Base-by-base conservation (phyloP, 2,113 vertebrate genomes). In the Lepisosteus oculatus region DNA sequence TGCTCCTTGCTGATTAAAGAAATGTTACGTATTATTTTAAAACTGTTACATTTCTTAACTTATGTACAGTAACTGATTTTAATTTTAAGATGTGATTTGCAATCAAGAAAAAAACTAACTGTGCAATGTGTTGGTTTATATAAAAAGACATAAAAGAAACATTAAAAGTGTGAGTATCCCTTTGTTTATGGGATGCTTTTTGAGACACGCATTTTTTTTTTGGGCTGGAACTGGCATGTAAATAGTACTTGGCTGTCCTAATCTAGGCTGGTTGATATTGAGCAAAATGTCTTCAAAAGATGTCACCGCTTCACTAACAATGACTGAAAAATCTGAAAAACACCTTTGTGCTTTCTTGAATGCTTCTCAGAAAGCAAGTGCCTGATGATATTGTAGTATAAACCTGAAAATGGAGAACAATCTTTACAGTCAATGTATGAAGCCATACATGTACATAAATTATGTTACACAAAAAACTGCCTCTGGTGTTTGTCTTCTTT, bases 361-460 rank as follows among this genome's bases (percentile, higher is more conserved):
- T 90, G 79, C 88, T 83, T 87, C 85, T 72, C 85, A 87, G 89
- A 43, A 45, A 68, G 88, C 85, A 94, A 94, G 93, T 95, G 93
- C 94, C 93, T 93, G 90, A 92, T 81, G 78, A 85, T 79, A 83
- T 77, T 92, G 87, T 92, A 90, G 86, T 91, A 72, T 83, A 89
- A 84, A 66, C 61, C 72, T 55, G 29, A 41, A 71, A 29, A 71
- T 47, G 92, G 85, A 91, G 90, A 93, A 93, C 90, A 90, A 93
- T 92, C 86, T 85, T 92, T 89, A 85, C 88, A 91, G 82, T 90
- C 85, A 83, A 82, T 95, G 93, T 94, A 93, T 90, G 93, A 94
- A 95, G 93, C 92, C 93, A 93, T 95, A 94, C 90, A 89, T 94
- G 92, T 95, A 93, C 87, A 95, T 94, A 95, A 92, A 93, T 91